Evolutionary conservation across 2,888 invertebrate species (phyloP).

Genomic region (Prenolepis imparis): DNA sequence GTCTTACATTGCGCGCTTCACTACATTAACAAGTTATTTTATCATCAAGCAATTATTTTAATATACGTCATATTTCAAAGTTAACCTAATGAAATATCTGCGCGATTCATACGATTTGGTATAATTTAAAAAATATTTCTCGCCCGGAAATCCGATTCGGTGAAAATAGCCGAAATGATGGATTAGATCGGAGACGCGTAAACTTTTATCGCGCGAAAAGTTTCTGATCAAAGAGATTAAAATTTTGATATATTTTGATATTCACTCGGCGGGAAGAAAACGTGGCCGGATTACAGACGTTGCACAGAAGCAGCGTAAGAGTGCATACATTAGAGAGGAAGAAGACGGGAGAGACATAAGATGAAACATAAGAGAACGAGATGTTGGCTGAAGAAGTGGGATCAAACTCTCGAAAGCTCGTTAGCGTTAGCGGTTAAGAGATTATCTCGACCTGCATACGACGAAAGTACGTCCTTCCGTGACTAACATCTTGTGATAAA

Average conservation of each 20-base stretch:
- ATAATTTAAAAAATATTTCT: constrained; percentile 61
- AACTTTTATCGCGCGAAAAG: constrained; percentile 43
- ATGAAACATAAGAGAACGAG: constrained; percentile 62
- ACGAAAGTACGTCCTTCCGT: constrained; percentile 75
- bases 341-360: constrained; percentile 52
- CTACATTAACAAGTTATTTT: constrained; percentile 5
- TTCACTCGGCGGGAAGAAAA: constrained; percentile 22
- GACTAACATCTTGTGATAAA: constrained; percentile 83
- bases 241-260: constrained; percentile 40
- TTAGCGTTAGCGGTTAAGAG: constrained; percentile 72
- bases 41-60: constrained; percentile 22
- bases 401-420: constrained; percentile 71
- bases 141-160: constrained; percentile 20
- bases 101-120: not conserved
- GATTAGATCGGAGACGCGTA: constrained; percentile 62
- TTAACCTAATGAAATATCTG: constrained; percentile 13
- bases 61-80: constrained; percentile 10
- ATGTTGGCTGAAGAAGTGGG: constrained; percentile 58
- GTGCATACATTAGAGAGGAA: not conserved
- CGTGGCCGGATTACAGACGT: constrained; percentile 1
- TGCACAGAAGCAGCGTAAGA: constrained; percentile 10
- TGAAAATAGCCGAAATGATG: constrained; percentile 22
- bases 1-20: not conserved
- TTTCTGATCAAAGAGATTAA: constrained; percentile 3
- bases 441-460: constrained; percentile 74